phyloP scores from a whole-genome alignment of 2,888 invertebrate genomes.

The Aquatica leii region DNA sequence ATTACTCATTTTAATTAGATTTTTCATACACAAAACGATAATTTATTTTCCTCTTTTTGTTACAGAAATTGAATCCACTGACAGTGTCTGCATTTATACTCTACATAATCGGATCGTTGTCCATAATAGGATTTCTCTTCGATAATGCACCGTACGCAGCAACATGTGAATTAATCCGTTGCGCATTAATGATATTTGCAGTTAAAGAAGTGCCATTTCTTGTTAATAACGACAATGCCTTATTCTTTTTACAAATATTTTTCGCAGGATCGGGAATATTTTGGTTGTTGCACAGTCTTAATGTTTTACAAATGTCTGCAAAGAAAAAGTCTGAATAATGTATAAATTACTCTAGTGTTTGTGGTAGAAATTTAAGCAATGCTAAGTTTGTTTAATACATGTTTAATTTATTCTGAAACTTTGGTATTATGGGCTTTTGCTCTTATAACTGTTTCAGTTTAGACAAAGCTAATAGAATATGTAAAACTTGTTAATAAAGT shows the following conservation, averaged over 20 bases:
- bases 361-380: no score
- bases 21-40: no score
- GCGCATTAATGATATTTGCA: conserved; percentile 66
- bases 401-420: no score
- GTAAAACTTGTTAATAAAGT: no score
- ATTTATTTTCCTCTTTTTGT: no score
- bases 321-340: conserved; percentile 47
- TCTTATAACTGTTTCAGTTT: no score
- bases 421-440: no score
- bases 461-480: no score
- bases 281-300: conserved; percentile 70
- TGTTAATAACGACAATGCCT: conserved; percentile 56
- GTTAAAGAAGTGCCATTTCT: conserved; percentile 59
- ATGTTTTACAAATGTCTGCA: conserved; percentile 65
- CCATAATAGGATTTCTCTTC: conserved; percentile 75
- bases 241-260: conserved; percentile 65
- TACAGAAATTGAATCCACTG: conserved; percentile 71
- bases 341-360: not conserved
- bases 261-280: conserved; percentile 69
- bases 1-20: no score
- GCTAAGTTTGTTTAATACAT: no score
- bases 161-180: conserved; percentile 71
- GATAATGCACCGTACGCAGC: conserved; percentile 70
- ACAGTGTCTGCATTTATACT: conserved; percentile 67
- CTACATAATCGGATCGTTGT: conserved; percentile 74